These are phyloP conservation scores for Salticus scenicus DNA, from an alignment of 2,888 invertebrate genomes.

Conservation along the genomic window DNA sequence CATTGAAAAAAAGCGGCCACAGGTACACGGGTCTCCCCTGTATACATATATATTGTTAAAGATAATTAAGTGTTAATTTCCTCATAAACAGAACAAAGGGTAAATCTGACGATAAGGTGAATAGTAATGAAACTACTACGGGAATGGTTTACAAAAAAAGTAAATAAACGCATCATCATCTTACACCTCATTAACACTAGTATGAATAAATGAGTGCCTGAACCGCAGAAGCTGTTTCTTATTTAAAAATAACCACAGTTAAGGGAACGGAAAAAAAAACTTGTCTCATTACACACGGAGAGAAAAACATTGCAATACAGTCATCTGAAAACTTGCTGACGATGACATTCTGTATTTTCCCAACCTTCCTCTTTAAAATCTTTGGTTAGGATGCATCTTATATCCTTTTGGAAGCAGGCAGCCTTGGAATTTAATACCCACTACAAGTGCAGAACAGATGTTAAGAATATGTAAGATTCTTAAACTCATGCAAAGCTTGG, in stretches of 20 bases:
- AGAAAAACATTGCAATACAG: background rate
- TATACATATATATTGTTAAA: no score
- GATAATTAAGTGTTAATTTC: no score
- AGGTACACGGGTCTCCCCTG: no score
- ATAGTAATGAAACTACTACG: no score
- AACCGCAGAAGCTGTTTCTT: background rate
- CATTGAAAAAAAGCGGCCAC: no score
- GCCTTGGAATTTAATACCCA: background rate
- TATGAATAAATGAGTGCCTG: background rate
- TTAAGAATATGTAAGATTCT: no score
- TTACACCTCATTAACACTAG: background rate
- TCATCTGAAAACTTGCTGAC: background rate
- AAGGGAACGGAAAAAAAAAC: background rate
- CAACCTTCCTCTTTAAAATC: background rate
- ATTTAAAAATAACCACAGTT: background rate
- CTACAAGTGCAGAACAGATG: constrained; percentile 7
- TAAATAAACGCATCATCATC: no score
- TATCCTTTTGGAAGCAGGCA: background rate
- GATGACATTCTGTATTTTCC: background rate
- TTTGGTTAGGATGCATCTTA: background rate
- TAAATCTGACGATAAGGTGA: no score
- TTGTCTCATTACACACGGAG: background rate
- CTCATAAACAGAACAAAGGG: no score
- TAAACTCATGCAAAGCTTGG: no score
- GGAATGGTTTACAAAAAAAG: no score